phyloP scores from a whole-genome alignment of 2,113 vertebrate genomes.

The Phalacrocorax brasilianus region DNA sequence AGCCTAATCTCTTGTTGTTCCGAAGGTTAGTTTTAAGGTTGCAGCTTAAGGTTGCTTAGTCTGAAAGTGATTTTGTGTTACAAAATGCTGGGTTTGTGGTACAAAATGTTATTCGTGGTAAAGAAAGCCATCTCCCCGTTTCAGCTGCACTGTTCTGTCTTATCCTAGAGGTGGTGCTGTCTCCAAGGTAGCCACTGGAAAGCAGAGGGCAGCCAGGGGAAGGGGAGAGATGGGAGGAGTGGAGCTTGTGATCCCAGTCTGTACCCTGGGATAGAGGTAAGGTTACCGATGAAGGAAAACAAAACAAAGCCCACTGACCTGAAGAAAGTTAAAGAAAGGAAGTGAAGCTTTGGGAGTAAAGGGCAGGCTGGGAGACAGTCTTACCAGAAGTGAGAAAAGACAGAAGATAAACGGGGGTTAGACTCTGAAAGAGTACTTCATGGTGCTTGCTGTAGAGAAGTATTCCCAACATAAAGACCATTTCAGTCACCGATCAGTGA shows the following conservation, averaged over 20 bases:
- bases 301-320: not conserved
- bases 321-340: not conserved
- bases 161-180: slow-evolving; percentile 67
- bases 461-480: not conserved
- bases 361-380: not conserved
- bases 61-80: not conserved
- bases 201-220: not conserved
- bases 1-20: not conserved
- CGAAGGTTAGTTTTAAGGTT: not conserved
- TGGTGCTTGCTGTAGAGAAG: not conserved
- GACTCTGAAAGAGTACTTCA: not conserved
- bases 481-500: not conserved
- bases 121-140: not conserved
- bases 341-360: not conserved
- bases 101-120: not conserved
- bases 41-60: not conserved
- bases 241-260: not conserved
- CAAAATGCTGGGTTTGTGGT: not conserved
- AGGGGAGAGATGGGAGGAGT: not conserved
- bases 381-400: not conserved
- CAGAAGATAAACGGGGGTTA: not conserved
- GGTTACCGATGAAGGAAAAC: not conserved
- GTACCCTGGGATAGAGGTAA: not conserved
- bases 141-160: slow-evolving; percentile 19
- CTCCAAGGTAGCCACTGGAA: not conserved